A percentile compares a stretch with the other conserved stretches of the same genome.
These are phyloP conservation scores for Ornithoptera priamus DNA, from an alignment of 2,888 invertebrate genomes.

Conservation along the genomic window DNA sequence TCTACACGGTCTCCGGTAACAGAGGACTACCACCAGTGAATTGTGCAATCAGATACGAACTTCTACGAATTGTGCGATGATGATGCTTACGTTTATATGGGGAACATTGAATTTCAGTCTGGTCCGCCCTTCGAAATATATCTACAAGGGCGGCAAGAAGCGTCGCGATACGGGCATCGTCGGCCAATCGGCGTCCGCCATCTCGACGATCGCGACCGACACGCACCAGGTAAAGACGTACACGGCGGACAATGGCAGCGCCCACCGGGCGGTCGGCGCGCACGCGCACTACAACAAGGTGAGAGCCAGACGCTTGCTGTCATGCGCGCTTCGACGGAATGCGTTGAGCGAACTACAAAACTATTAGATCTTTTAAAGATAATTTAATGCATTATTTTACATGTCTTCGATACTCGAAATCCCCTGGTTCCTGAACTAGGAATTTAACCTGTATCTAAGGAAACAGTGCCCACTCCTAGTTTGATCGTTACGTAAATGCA, in stretches of 20 bases:
- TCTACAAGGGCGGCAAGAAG: constrained; percentile 75
- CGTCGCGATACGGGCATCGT: constrained; percentile 58
- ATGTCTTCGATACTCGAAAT: too few species aligned
- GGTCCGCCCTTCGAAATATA: constrained; percentile 71
- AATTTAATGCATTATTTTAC: too few species aligned
- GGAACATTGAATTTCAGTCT: constrained; percentile 49
- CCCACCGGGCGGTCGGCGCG: constrained; percentile 86
- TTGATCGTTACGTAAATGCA: too few species aligned
- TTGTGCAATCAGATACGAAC: too few species aligned
- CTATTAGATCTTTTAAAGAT: too few species aligned
- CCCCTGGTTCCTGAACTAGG: too few species aligned
- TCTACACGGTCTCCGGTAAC: too few species aligned
- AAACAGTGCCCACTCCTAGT: too few species aligned
- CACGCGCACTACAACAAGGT: constrained; percentile 96
- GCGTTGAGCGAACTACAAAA: constrained; percentile 7
- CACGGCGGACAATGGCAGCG: constrained; percentile 94
- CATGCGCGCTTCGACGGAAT: constrained; percentile 20
- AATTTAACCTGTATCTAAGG: too few species aligned
- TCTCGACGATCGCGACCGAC: constrained; percentile 80
- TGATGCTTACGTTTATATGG: too few species aligned
- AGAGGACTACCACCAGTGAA: too few species aligned
- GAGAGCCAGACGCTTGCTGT: constrained; percentile 78
- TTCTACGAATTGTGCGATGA: too few species aligned
- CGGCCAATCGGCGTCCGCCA: constrained; percentile 65
- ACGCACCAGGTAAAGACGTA: constrained; percentile 96